Percentiles rank a stretch among this genome's conserved stretches.
These are phyloP conservation scores for Lucifuga dentata DNA, from an alignment of 2,113 vertebrate species.

Conservation along the genomic window DNA sequence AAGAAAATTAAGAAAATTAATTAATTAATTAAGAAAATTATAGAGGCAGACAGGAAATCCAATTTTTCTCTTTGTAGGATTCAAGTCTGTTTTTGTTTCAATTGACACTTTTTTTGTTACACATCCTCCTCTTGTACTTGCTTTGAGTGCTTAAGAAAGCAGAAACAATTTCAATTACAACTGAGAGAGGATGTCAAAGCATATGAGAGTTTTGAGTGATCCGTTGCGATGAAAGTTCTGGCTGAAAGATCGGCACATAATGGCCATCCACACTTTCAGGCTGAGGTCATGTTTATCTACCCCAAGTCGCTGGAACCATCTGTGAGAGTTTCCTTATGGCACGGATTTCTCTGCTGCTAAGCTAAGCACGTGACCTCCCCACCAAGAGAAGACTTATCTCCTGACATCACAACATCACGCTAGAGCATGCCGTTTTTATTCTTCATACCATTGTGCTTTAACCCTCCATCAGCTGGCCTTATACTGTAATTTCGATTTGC, in stretches of 20 bases:
- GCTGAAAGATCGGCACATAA: conserved; percentile 12
- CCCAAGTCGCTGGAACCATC: conserved; percentile 61
- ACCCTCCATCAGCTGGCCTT: conserved; percentile 25
- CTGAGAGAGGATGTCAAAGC: background rate
- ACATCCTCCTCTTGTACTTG: conserved; percentile 24
- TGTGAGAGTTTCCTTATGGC: conserved; percentile 54
- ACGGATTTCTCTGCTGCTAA: conserved; percentile 30
- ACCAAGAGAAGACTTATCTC: conserved; percentile 57
- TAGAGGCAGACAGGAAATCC: conserved; percentile 17
- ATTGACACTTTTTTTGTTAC: conserved; percentile 31
- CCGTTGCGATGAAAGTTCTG: conserved; percentile 19
- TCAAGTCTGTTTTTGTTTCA: conserved; percentile 37
- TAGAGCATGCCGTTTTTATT: conserved; percentile 27
- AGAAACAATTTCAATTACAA: conserved; percentile 30
- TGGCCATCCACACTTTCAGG: conserved; percentile 26
- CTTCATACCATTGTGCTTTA: conserved; percentile 26
- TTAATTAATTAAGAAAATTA: conserved; percentile 46
- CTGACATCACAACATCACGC: conserved; percentile 39
- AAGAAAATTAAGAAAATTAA: conserved; percentile 45
- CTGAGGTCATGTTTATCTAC: conserved; percentile 56
- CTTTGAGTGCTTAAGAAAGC: conserved; percentile 7
- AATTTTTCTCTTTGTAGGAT: conserved; percentile 25
- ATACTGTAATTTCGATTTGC: conserved; percentile 27
- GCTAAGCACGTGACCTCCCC: conserved; percentile 39
- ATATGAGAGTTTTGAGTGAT: conserved; percentile 6